These are phyloP conservation scores for Poecilus cupreus DNA, from an alignment of 2,888 invertebrate species.

Conservation along the genomic window DNA sequence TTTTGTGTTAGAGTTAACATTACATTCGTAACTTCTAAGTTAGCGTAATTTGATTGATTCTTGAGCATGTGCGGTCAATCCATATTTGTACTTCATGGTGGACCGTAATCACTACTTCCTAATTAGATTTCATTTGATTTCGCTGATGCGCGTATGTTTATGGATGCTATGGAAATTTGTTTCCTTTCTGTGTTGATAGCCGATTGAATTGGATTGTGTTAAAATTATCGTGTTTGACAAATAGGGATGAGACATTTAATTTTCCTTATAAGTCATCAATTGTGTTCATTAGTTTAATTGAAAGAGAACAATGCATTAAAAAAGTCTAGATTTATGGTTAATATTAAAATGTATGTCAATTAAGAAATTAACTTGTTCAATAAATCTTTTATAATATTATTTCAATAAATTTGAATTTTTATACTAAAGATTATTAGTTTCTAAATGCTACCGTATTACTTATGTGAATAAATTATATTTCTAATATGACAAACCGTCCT, in stretches of 20 bases:
- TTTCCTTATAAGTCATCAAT: background rate
- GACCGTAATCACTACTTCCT: slow-evolving; percentile 4
- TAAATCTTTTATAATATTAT: no score
- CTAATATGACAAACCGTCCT: no score
- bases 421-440: no score
- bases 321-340: no score
- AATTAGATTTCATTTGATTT: slow-evolving; percentile 11
- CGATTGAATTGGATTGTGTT: background rate
- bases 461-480: no score
- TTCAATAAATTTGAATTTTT: no score
- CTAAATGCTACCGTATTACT: no score
- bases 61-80: slow-evolving; percentile 25
- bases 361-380: no score
- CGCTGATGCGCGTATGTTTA: background rate
- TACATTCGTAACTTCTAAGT: background rate
- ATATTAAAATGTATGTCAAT: no score
- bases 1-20: background rate
- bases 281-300: background rate
- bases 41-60: slow-evolving; percentile 12
- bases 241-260: background rate
- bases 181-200: background rate
- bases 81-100: slow-evolving; percentile 3
- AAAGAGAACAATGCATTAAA: background rate
- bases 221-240: background rate
- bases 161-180: background rate